phyloP scores from a whole-genome alignment of 64 coral and sea anemone species.

The Pocillopora damicornis region DNA sequence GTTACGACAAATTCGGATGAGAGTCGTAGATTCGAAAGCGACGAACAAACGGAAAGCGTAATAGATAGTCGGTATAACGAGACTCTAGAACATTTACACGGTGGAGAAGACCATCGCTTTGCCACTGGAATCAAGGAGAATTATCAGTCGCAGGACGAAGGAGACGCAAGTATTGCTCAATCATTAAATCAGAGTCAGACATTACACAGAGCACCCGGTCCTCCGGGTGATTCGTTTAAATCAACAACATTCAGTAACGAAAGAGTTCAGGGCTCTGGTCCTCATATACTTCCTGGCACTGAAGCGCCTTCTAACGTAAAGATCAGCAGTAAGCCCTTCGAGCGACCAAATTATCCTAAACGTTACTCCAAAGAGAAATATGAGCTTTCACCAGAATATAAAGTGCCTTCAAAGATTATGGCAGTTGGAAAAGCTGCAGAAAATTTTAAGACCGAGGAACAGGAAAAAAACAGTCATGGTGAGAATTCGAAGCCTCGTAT shows the following conservation, averaged over 20 bases:
- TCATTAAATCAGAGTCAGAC: neutral
- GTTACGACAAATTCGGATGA: neutral
- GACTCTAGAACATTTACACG: neutral
- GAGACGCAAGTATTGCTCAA: neutral
- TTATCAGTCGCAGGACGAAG: neutral
- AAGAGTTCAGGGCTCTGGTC: neutral
- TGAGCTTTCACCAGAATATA: neutral
- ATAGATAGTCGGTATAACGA: neutral
- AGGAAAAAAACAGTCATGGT: constrained; percentile 4
- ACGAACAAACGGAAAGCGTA: neutral
- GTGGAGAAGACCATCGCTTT: neutral
- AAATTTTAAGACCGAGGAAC: neutral
- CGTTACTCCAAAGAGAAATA: neutral
- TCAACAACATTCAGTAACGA: neutral
- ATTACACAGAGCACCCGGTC: neutral
- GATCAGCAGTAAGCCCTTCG: neutral
- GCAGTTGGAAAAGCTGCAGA: constrained; percentile 21
- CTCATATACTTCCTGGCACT: neutral
- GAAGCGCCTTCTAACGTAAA: neutral
- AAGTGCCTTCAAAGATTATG: constrained; percentile 11
- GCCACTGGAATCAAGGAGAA: neutral
- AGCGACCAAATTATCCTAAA: neutral
- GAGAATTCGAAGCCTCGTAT: neutral
- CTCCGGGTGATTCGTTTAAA: neutral
- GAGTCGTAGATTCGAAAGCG: neutral